Evolutionary conservation across 2,113 vertebrate genomes (phyloP).

Genomic region (Pelvicachromis taeniatus): DNA sequence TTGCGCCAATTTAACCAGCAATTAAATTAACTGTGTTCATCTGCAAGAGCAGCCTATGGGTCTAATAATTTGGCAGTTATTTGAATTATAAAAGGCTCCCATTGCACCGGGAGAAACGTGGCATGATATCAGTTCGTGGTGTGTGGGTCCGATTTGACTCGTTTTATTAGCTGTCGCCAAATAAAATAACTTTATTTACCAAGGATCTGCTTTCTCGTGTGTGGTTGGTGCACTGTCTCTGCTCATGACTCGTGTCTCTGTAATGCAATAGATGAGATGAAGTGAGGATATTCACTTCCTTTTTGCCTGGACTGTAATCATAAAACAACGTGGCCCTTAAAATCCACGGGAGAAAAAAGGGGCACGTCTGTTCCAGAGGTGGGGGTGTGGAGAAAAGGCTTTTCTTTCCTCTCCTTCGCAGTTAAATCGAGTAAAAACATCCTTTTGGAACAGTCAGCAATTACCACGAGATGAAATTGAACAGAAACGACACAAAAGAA

Average conservation of each 20-base stretch:
- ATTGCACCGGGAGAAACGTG: background rate
- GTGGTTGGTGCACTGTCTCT: background rate
- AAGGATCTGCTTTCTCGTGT: background rate
- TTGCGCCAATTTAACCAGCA: slow-evolving; percentile 42
- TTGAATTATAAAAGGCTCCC: slow-evolving; percentile 42
- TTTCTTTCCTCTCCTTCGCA: background rate
- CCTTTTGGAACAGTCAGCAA: slow-evolving; percentile 12
- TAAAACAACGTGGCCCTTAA: slow-evolving; percentile 1
- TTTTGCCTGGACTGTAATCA: slow-evolving; percentile 19
- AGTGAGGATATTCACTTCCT: slow-evolving; percentile 29
- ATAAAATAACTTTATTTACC: background rate
- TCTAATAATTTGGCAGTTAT: slow-evolving; percentile 68
- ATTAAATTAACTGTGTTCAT: slow-evolving; percentile 76
- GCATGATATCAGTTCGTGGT: background rate
- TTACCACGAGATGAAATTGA: slow-evolving; percentile 39
- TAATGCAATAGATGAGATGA: slow-evolving; percentile 2
- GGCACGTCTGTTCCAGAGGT: background rate
- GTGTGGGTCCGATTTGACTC: background rate
- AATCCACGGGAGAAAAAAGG: background rate
- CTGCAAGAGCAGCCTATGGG: slow-evolving; percentile 52
- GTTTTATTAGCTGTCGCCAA: background rate
- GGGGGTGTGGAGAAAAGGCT: background rate
- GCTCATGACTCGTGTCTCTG: background rate
- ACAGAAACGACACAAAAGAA: slow-evolving; percentile 28
- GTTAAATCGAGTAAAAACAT: slow-evolving; percentile 39